Base-by-base conservation (phyloP, 2,888 invertebrate species). In the Hyles lineata region DNA sequence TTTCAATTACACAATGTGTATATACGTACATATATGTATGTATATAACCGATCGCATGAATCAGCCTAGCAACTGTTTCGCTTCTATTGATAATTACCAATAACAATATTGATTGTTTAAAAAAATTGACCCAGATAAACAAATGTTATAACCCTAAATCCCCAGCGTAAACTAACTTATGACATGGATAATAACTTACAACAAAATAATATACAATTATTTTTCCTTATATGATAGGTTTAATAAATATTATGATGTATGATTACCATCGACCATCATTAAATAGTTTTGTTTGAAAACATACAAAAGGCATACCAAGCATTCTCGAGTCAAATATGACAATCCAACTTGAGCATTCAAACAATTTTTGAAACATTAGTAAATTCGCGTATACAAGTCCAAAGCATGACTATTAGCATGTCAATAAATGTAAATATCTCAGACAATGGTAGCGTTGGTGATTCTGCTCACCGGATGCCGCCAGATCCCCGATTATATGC, bases 401-500 rank as follows among this genome's bases (percentile, higher is more conserved):
- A 63, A 63, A 25, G 23, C 23, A 67, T 67, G 67, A 23, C 23
- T 50, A 67, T 67, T 67, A 67, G 23, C 67, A 67, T 67, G 67
- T 67, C 67, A 67, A 67, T 67, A 71, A 71, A 71, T 71, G 70
- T 35, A 70, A 61, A 73, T 61, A 35, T 35, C n/a, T 32, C 70
- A 70, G 70, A 35, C 62, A 17, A 32, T 35, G 50, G 70, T 55
- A 70, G 32, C 67, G 72, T 50, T 50, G 61, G 61, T 52, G 29
- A 60, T 70, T 63, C 71, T 67, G 61, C 74, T 78, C 83, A 74
- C 82, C 86, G 88, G 89, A 88, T 85, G 87, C 82, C 85, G 85
- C 82, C 83, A 85, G 86, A 89, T 90, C 84, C 86, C 80, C 82
- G 87, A 91, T 90, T 90, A 88, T 85, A 89, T 90, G 89, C 85